Conservation (phyloP, 64 coral and sea anemone species). For the Platygyra sinensis region DNA sequence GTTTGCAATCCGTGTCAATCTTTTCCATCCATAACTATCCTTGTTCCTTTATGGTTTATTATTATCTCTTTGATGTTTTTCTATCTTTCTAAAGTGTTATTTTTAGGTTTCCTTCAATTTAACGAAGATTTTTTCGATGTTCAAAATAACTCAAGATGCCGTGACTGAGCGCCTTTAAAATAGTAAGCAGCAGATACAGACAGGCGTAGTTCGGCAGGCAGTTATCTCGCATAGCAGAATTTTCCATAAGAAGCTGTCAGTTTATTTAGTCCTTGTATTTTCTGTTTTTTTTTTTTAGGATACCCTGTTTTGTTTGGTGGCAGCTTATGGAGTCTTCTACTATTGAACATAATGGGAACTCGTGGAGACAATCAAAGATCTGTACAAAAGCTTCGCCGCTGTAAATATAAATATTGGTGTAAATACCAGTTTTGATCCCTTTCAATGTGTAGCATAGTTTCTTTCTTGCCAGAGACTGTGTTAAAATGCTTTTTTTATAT, state of each 20-base stretch:
- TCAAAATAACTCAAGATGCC: too few relatives aligned
- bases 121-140: too few relatives aligned
- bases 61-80: too few relatives aligned
- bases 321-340: conserved; percentile 64
- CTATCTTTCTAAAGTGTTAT: too few relatives aligned
- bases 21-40: too few relatives aligned
- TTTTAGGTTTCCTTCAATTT: too few relatives aligned
- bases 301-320: conserved; percentile 61
- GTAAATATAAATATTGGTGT: conserved; percentile 16
- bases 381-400: background rate
- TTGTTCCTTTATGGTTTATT: too few relatives aligned
- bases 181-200: background rate
- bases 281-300: conserved; percentile 40
- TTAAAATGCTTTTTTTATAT: background rate
- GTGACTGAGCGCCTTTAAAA: too few relatives aligned
- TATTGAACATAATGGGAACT: conserved; percentile 31
- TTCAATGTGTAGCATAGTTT: background rate
- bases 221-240: background rate
- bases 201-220: background rate
- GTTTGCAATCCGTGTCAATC: too few relatives aligned
- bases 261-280: background rate
- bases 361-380: background rate
- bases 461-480: background rate
- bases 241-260: background rate
- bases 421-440: background rate